Evolutionary conservation across 2,113 vertebrate species (phyloP), one percentile per base, ranked within the genome.

Genomic region (Amazona guildingii): DNA sequence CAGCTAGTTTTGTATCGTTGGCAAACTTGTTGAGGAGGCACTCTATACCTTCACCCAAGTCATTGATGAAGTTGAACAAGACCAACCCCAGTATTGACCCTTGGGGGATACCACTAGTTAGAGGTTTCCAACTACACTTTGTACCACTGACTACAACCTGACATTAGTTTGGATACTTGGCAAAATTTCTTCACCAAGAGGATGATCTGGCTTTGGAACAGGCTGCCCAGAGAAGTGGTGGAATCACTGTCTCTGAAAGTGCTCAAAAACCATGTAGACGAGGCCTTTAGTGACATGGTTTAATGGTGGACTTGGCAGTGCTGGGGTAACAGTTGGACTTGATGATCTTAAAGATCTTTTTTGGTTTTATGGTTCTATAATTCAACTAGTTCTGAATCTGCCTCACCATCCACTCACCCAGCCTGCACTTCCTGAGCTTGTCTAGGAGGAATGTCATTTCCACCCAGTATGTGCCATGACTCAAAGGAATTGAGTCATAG

Each of bases 401-500:
- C 57, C 9, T 59, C 33, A 35, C 57, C 33, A 35, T 24, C 33
- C 57, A 59, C 57, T 59, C 57, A 59, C 21, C 33, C 57, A 59
- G 33, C 57, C 57, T 14, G 6, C n/a, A 35, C 33, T 59, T 59
- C 33, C 33, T 59, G 57, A 59, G 57, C 33, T 59, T 24, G 33
- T 15, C 21, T 59, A 59, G 13, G 33, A 59, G 21, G 33, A 59
- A 59, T 59, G 57, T 35, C 21, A 91, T 86, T 95, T 89, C 35
- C 31, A 51, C 27, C 20, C 24, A 13, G 1, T 13, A 12, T 55
- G 76, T 28, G 46, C 49, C 55, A 55, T 78, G 88, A 88, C 69
- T 91, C 86, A 95, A 86, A 90, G 3, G 9, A 94, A 48, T 39
- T 95, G 84, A 91, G 62, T 97, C 94, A 94, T 28, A 62, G 62